Base-by-base conservation (phyloP, 92 coral and sea anemone species). In the Epizoanthus stellaris region DNA sequence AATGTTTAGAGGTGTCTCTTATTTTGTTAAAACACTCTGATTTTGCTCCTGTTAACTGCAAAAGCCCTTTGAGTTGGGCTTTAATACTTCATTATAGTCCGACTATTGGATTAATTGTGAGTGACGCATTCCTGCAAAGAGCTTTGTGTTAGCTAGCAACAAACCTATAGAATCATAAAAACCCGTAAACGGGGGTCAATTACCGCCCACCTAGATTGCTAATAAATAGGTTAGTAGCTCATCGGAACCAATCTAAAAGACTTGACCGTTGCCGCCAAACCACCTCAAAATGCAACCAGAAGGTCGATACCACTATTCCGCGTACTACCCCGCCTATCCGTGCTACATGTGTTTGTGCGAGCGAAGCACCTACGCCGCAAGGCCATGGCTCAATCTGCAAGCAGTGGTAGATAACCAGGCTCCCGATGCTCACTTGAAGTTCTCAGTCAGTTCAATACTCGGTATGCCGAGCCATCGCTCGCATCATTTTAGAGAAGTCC, bases 91-190 rank as follows among this genome's bases (percentile, higher is more conserved):
- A 79, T 79, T 79, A 79, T 42, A 79, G 72, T 63, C 72, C 17
- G 61, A 79, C 83, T 79, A 79, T 79, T 79, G 83, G 83, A 61
- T 62, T 79, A 79, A 79, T 79, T 79, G 72, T 64, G 83, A 79
- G 70, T 64, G 83, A 45, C 62, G 67, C 83, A 79, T 79, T 79
- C 83, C 83, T 67, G 59, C 17, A 62, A 45, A 79, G 70, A 40
- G 14, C 17, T 19, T 79, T 79, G 43, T 62, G 83, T 79, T 64
- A 79, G 60, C 59, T 79, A 79, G 83, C 83, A 79, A 79, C 83
- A 79, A 43, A 63, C 38, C 19, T 13, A 58, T 42, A 49, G 20
- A 63, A 63, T 79, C 83, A 47, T 79, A 79, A 79, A 30, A 79
- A 79, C 83, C 61, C 43, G 73, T 64, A 42, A 79, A 64, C 60